phyloP scores from a whole-genome alignment of 2,888 invertebrate species.

The Diplazon laetatorius region DNA sequence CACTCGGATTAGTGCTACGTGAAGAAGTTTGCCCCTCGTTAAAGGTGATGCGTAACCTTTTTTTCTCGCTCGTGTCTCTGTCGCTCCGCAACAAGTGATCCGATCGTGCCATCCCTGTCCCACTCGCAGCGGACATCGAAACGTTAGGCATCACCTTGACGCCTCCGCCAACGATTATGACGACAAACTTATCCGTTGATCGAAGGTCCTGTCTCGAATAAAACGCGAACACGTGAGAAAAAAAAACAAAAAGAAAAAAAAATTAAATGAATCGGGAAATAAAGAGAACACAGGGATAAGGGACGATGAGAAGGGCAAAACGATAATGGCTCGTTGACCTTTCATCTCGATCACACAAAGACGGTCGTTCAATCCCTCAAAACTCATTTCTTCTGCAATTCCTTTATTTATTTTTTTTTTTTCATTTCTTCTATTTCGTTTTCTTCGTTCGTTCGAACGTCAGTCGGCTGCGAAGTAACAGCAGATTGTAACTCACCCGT shows the following conservation, averaged over 20 bases:
- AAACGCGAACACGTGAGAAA: not conserved
- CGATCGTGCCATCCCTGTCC: no score
- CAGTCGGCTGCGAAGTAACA: not conserved
- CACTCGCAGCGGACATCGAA: no score
- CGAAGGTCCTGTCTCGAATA: slow-evolving; percentile 18
- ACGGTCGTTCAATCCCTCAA: slow-evolving; percentile 13
- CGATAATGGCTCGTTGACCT: slow-evolving; percentile 3
- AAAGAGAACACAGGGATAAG: slow-evolving; percentile 1
- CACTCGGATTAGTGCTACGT: not conserved
- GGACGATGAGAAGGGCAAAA: not conserved
- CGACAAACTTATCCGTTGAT: slow-evolving; percentile 27
- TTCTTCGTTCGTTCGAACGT: not conserved
- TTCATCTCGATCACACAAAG: not conserved
- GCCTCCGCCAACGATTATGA: slow-evolving; percentile 9
- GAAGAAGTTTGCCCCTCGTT: slow-evolving; percentile 10
- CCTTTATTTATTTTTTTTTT: not conserved
- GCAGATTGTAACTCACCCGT: not conserved
- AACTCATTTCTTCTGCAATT: not conserved
- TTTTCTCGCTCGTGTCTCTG: no score
- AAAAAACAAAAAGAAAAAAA: slow-evolving; percentile 22
- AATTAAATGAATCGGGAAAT: not conserved
- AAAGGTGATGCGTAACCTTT: no score
- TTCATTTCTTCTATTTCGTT: no score
- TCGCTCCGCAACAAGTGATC: no score
- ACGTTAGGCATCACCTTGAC: slow-evolving; percentile 8